Evolutionary conservation across 2,888 invertebrate species (phyloP).

Genomic region (Philopedon plagiatum): DNA sequence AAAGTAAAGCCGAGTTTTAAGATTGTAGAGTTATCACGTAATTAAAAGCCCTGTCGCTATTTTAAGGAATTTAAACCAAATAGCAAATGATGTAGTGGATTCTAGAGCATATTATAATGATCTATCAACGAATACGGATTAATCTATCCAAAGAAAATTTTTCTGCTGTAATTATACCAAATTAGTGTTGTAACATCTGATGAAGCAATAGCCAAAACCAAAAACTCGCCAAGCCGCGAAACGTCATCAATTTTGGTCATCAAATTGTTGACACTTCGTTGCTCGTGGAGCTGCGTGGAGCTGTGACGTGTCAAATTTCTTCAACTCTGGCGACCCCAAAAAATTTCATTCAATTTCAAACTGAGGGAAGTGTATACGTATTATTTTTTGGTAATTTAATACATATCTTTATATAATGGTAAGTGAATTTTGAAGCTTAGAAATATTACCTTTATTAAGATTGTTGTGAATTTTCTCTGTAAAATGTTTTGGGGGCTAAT

Average conservation of each 20-base stretch:
- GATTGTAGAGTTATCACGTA: too few relatives aligned
- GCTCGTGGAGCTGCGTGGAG: slow-evolving; percentile 44
- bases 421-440: neutral
- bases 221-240: neutral
- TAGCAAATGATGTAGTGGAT: too few relatives aligned
- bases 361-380: neutral
- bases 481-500: neutral
- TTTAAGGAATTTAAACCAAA: too few relatives aligned
- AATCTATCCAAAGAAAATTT: too few relatives aligned
- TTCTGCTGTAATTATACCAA: too few relatives aligned
- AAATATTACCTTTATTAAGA: neutral
- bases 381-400: slow-evolving; percentile 1
- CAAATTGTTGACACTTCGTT: slow-evolving; percentile 29
- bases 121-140: too few relatives aligned
- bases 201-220: neutral
- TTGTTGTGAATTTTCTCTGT: neutral
- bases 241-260: too few relatives aligned
- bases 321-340: neutral
- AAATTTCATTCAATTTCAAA: neutral
- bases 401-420: slow-evolving; percentile 11
- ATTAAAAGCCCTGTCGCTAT: too few relatives aligned
- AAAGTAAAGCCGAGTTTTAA: too few relatives aligned
- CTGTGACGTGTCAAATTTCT: slow-evolving; percentile 41
- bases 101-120: too few relatives aligned
- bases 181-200: too few relatives aligned